Evolutionary conservation across 2,888 invertebrate species (phyloP).

Genomic region (Nemotelus nigrinus): DNA sequence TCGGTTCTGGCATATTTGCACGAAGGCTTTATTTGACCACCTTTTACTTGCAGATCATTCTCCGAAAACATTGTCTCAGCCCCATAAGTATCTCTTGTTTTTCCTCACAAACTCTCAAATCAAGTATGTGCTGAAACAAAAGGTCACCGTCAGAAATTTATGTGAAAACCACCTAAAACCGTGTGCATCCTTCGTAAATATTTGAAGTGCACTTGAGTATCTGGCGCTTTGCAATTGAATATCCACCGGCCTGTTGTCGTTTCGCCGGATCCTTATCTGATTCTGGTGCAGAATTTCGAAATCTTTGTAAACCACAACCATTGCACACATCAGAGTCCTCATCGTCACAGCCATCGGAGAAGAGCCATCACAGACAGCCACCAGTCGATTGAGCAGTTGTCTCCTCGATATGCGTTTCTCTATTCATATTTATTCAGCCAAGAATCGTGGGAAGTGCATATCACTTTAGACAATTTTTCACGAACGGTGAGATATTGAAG

Average conservation of each 20-base stretch:
- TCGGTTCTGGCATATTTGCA: too few relatives aligned
- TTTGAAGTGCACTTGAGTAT: constrained; percentile 40
- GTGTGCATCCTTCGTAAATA: constrained; percentile 42
- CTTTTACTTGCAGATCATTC: constrained; percentile 42
- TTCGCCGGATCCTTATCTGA: constrained; percentile 28
- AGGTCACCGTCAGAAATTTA: constrained; percentile 11
- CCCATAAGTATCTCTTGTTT: constrained; percentile 23
- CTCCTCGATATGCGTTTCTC: constrained; percentile 16
- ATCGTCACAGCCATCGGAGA: too few relatives aligned
- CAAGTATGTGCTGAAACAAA: constrained; percentile 37
- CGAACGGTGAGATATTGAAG: background rate
- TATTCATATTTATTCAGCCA: constrained; percentile 33
- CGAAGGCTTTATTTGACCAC: constrained; percentile 20
- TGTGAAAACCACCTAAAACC: constrained; percentile 35
- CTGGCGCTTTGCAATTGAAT: constrained; percentile 40
- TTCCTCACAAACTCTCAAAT: constrained; percentile 14
- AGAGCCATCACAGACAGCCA: background rate
- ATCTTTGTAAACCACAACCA: background rate
- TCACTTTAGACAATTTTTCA: constrained; percentile 28
- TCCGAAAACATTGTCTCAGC: background rate
- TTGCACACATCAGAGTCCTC: background rate
- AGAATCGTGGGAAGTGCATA: constrained; percentile 43
- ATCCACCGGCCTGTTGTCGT: background rate
- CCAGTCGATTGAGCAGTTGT: constrained; percentile 1
- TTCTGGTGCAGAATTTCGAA: constrained; percentile 27